These are phyloP conservation scores for Setophaga coronata DNA, from an alignment of 2,113 vertebrate genomes.

Conservation along the genomic window DNA sequence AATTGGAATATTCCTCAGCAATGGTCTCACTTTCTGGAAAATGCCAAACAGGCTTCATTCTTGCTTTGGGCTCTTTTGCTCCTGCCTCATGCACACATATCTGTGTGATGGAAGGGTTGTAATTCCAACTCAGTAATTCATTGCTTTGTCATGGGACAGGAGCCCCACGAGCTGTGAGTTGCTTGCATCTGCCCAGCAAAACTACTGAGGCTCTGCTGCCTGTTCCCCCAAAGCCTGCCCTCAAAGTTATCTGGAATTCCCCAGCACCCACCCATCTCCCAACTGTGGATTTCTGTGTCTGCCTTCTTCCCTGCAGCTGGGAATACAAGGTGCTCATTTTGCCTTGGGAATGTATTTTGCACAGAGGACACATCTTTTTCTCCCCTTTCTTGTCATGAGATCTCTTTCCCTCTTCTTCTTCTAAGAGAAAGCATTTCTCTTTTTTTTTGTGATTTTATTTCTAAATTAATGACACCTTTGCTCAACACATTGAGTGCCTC, in stretches of 20 bases:
- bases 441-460: background rate
- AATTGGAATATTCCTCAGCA: background rate
- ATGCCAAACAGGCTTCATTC: background rate
- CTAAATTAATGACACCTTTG: background rate
- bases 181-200: background rate
- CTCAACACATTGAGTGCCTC: background rate
- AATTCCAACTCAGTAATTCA: background rate
- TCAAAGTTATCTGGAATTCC: background rate
- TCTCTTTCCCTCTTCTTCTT: background rate
- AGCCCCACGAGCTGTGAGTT: background rate
- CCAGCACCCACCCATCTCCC: background rate
- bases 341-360: background rate
- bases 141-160: fast-evolving
- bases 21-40: background rate
- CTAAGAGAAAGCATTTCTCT: background rate
- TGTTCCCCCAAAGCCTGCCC: background rate
- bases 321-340: background rate
- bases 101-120: fast-evolving
- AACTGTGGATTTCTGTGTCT: fast-evolving
- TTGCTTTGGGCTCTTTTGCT: background rate
- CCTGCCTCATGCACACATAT: fast-evolving
- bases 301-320: background rate
- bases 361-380: background rate
- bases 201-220: background rate
- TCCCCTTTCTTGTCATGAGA: background rate